Conservation (phyloP, 2,797 vertebrate genomes). For the Poeciliopsis turneri region DNA sequence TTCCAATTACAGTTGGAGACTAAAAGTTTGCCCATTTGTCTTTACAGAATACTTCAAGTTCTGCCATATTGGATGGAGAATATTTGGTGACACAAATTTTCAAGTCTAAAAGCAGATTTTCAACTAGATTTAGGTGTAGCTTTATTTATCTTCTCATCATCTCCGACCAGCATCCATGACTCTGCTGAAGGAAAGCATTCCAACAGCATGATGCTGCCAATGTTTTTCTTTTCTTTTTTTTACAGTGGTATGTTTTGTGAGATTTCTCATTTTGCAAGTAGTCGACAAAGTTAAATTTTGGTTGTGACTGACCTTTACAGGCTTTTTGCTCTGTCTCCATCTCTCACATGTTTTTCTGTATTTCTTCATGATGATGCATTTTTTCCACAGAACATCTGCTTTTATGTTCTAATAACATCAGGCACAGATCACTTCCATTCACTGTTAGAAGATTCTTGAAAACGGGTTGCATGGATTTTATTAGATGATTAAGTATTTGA, state of each 20-base stretch:
- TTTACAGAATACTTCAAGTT: background rate
- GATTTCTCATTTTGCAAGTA: background rate
- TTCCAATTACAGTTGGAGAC: background rate
- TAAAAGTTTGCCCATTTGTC: background rate
- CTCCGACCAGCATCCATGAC: background rate
- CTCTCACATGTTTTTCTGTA: background rate
- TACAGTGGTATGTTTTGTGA: too few relatives aligned
- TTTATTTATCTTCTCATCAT: background rate
- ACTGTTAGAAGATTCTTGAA: background rate
- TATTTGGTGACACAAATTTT: background rate
- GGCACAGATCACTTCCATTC: background rate
- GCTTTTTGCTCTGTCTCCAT: background rate
- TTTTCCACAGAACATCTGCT: background rate
- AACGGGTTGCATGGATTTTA: background rate
- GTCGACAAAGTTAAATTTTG: background rate
- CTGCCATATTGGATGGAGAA: background rate
- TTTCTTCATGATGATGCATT: background rate
- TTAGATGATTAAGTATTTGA: background rate
- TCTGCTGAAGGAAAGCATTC: background rate
- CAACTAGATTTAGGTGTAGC: background rate
- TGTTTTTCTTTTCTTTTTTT: background rate
- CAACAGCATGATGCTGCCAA: background rate
- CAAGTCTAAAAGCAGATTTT: background rate
- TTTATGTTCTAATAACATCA: background rate
- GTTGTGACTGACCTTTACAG: background rate